Conservation (phyloP, 1,140 invertebrate species). For the Trichonephila inaurata region DNA sequence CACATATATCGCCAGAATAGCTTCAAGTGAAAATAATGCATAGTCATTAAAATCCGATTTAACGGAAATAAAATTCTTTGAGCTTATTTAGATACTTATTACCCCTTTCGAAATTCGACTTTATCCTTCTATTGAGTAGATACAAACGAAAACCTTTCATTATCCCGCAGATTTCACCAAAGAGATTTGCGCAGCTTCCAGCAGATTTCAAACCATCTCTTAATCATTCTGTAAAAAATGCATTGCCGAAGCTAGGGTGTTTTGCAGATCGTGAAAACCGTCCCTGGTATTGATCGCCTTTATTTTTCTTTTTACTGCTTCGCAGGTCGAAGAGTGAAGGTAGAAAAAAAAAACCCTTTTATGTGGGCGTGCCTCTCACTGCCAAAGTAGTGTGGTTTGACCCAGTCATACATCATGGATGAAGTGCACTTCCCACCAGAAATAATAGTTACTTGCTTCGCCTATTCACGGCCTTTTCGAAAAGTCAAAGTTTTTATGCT, state of each 20-base stretch:
- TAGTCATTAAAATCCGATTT: too few relatives aligned
- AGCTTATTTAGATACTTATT: too few relatives aligned
- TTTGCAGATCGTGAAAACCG: slow-evolving; percentile 8
- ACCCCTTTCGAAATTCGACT: too few relatives aligned
- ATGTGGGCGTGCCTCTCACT: slow-evolving; percentile 17
- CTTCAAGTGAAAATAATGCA: too few relatives aligned
- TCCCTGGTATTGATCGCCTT: neutral
- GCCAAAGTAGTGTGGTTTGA: neutral
- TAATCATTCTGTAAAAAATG: neutral
- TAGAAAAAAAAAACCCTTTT: neutral
- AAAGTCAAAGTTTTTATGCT: slow-evolving; percentile 31
- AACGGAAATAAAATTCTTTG: too few relatives aligned
- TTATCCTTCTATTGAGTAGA: too few relatives aligned
- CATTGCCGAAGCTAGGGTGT: neutral
- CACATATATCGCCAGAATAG: too few relatives aligned
- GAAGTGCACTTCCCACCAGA: slow-evolving; percentile 19
- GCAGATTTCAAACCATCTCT: neutral
- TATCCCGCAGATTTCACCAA: too few relatives aligned
- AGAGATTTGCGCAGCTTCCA: too few relatives aligned
- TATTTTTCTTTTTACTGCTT: slow-evolving; percentile 6
- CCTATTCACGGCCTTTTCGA: neutral
- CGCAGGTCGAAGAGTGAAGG: neutral
- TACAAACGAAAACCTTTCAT: too few relatives aligned
- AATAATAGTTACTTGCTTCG: slow-evolving; percentile 1
- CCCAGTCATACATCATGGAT: slow-evolving; percentile 46